These are phyloP conservation scores for Agrypnia vestita DNA, from an alignment of 1,140 invertebrate genomes.

Conservation along the genomic window DNA sequence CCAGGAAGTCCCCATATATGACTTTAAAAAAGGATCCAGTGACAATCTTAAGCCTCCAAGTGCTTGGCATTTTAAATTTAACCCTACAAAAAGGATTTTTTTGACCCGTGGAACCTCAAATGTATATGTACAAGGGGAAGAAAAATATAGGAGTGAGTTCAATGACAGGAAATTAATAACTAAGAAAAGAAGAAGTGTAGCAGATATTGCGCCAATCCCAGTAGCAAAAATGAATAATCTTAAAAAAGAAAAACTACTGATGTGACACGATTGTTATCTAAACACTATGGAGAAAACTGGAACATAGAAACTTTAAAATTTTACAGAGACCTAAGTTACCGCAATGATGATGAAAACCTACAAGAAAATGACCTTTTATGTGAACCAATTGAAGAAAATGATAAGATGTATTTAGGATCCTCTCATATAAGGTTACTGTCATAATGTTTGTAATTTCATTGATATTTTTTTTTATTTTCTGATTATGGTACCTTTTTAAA, in stretches of 20 bases:
- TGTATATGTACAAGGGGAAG: background rate
- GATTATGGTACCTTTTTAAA: no score
- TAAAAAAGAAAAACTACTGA: slow-evolving; percentile 2
- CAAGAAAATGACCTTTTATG: no score
- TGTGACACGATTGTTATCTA: background rate
- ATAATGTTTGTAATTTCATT: no score
- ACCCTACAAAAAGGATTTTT: slow-evolving; percentile 2
- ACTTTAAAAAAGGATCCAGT: background rate
- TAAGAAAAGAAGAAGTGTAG: background rate
- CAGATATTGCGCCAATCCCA: background rate
- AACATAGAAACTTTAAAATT: no score
- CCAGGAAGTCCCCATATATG: background rate
- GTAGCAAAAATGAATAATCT: background rate
- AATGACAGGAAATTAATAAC: slow-evolving; percentile 1
- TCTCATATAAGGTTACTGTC: no score
- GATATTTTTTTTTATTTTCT: no score
- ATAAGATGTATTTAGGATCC: no score
- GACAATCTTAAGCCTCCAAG: background rate
- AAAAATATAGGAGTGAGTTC: slow-evolving; percentile 11
- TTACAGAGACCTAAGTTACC: no score
- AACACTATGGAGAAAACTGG: slow-evolving; percentile 25
- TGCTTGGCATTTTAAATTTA: slow-evolving; percentile 17
- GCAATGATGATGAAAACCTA: no score
- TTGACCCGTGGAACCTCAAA: background rate
- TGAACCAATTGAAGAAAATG: no score